Base-by-base conservation (phyloP, 2,888 invertebrate genomes). In the Eilema griseolum region DNA sequence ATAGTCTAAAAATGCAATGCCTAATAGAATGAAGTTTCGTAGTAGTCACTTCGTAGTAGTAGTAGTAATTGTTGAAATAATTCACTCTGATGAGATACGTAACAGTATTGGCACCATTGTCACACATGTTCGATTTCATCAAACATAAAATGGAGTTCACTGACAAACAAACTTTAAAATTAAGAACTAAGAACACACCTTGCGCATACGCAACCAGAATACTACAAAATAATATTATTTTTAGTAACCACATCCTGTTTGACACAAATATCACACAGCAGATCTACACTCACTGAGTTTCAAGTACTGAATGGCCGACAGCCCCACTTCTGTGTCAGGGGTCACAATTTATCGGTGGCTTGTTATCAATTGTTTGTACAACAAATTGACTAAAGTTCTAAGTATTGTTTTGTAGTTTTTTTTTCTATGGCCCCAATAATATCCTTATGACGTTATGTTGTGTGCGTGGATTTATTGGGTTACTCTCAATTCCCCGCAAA, bases 331-430 rank as follows among this genome's bases (percentile, higher is more conserved):
- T 74, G 77, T 73, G 80, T 77, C 84, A 84, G 75, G 85, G 88
- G 85, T 88, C 88, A 83, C 37, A 65, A 80, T 61, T 83, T 88
- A 88, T 88, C 88, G 71, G 62, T 52, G 37, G 26, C 28, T 52
- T 28, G 52, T 66, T 70, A 70, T 70, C 66, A 61, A 61, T 61
- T 37, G 52, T 70, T 66, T 70, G 61, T 61, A 52, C 46, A 31
- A 60, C 20, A 37, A 59, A 37, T 26, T 60, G n/a, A 52, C 24
- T 61, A 23, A 26, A 46, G 46, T 61, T 61, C 46, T 28, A 31
- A 14, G 41, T 61, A 67, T 31, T 59, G 20, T 37, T 57, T 61
- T 56, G 31, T 41, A 37, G 41, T 56, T 56, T 28, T n/a, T 28
- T 60, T 66, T 59, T 26, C 0, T 12, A 11, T 31, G 31, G 10